Evolutionary conservation across 1,140 invertebrate species (phyloP).

Genomic region (Papilio dardanus): DNA sequence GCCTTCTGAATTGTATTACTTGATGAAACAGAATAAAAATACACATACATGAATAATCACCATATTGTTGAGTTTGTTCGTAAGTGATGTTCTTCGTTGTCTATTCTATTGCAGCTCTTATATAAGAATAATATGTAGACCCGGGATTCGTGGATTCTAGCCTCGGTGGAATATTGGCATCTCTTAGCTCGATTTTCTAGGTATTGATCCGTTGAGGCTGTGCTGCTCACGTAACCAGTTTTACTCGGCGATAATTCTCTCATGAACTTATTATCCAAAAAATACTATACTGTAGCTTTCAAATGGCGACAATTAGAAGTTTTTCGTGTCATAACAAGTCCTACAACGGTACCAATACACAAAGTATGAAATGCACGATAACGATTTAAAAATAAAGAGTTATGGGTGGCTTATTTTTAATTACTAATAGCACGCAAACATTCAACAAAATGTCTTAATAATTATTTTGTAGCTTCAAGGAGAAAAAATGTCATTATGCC

Average conservation of each 20-base stretch:
- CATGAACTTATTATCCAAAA: too few species aligned
- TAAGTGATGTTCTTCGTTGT: background rate
- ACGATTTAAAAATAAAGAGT: background rate
- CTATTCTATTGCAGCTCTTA: background rate
- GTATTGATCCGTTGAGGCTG: background rate
- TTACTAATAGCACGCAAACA: background rate
- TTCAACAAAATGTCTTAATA: background rate
- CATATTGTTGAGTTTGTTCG: conserved; percentile 3
- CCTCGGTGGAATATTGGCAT: background rate
- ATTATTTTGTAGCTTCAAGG: background rate
- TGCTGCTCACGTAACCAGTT: background rate
- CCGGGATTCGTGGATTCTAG: background rate
- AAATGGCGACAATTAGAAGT: too few species aligned
- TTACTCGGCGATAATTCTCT: background rate
- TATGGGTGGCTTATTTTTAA: background rate
- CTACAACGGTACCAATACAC: background rate
- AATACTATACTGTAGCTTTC: background rate
- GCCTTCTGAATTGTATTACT: conserved; percentile 1
- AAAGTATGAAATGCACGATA: background rate
- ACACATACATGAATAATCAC: background rate
- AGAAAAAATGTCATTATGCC: background rate
- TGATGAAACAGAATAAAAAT: background rate
- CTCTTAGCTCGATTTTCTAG: background rate
- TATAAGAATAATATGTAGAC: background rate
- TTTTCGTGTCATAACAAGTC: too few species aligned